Percentiles rank a stretch among this genome's conserved stretches.
phyloP scores from a whole-genome alignment of 2,113 vertebrate genomes.

The Enhydra lutris region DNA sequence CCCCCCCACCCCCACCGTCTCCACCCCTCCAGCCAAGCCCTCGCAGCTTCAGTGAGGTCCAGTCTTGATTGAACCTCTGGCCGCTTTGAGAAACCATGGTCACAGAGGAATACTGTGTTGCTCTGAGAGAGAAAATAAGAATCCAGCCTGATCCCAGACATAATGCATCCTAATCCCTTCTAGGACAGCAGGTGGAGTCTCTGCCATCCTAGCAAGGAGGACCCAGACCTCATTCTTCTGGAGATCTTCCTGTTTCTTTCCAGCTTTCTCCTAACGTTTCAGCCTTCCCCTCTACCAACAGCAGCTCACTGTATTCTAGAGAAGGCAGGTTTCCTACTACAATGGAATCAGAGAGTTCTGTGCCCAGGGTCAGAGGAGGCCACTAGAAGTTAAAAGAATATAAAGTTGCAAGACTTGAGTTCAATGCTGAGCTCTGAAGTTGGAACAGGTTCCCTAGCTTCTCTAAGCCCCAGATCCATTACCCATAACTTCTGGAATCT shows the following conservation, averaged over 20 bases:
- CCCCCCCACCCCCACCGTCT: not conserved
- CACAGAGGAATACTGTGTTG: not conserved
- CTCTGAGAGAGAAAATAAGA: not conserved
- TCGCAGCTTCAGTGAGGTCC: not conserved
- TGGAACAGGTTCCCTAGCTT: not conserved
- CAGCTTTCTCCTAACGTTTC: not conserved
- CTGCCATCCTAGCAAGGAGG: not conserved
- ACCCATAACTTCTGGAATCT: not conserved
- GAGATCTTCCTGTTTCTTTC: not conserved
- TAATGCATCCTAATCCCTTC: not conserved
- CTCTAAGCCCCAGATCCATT: not conserved
- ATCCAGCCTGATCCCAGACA: not conserved
- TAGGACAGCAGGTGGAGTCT: not conserved
- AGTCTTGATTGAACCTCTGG: not conserved
- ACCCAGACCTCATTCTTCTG: not conserved
- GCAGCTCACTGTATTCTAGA: not conserved
- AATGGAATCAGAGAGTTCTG: not conserved
- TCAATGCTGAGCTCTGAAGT: not conserved
- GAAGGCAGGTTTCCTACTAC: not conserved
- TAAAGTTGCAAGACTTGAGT: not conserved
- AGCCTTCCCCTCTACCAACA: not conserved
- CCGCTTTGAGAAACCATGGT: not conserved
- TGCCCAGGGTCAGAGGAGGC: not conserved
- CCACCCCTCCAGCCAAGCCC: not conserved
- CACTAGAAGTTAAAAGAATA: not conserved